These are phyloP conservation scores for Acanthurus lineatus DNA, from an alignment of 2,797 vertebrate genomes.

Conservation along the genomic window DNA sequence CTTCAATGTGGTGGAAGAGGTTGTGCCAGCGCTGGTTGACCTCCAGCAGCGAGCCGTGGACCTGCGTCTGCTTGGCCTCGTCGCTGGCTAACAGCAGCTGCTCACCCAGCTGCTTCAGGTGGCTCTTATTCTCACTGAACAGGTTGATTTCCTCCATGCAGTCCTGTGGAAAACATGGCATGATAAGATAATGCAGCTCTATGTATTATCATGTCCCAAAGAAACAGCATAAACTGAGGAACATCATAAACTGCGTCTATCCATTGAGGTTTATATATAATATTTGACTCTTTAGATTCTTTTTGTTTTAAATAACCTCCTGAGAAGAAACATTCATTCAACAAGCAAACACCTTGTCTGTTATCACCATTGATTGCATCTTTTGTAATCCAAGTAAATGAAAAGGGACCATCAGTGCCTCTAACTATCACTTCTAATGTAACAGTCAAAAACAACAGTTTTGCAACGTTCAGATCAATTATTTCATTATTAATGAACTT, in stretches of 20 bases:
- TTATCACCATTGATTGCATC: no score
- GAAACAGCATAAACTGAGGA: no score
- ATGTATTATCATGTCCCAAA: no score
- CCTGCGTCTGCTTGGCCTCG: conserved; percentile 86
- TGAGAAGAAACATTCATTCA: not conserved
- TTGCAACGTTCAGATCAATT: conserved; percentile 17
- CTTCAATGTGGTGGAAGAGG: conserved; percentile 92
- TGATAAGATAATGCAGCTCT: not conserved
- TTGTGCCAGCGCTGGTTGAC: conserved; percentile 93
- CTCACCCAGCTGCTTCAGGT: conserved; percentile 93
- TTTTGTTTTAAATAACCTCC: no score
- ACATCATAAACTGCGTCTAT: no score
- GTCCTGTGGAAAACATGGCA: conserved; percentile 83
- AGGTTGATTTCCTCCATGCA: conserved; percentile 97
- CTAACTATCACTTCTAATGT: conserved; percentile 20
- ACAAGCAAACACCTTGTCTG: no score
- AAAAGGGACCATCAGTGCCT: not conserved
- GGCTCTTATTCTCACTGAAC: conserved; percentile 93
- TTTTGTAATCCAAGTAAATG: no score
- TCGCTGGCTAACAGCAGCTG: conserved; percentile 91
- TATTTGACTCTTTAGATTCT: no score
- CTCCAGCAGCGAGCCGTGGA: conserved; percentile 90
- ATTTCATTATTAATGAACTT: conserved; percentile 47
- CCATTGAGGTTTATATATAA: no score
- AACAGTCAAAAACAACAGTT: conserved; percentile 2